These are phyloP conservation scores for Chondrilla cf. caribensis DNA, from an alignment of 37 sponge, comb jelly and placozoan genomes.

Conservation along the genomic window DNA sequence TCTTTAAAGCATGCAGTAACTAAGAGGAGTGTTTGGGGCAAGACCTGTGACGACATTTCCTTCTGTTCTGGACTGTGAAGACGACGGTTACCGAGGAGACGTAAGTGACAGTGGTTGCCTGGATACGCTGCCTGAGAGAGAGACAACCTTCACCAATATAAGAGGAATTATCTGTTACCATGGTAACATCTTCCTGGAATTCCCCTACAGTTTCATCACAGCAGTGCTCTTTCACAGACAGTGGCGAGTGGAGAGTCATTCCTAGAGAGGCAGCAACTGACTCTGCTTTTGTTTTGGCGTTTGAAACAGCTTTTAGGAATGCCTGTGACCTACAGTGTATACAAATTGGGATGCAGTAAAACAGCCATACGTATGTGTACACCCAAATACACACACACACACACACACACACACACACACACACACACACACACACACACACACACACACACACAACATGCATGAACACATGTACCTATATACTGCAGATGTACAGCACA, in stretches of 20 bases:
- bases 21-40: background rate
- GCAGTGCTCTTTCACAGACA: background rate
- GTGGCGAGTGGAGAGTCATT: background rate
- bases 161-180: background rate
- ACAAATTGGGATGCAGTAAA: background rate
- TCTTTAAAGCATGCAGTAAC: too few species aligned
- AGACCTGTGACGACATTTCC: background rate
- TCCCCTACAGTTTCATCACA: background rate
- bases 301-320: background rate
- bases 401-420: too few species aligned
- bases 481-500: too few species aligned
- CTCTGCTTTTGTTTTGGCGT: conserved; percentile 1
- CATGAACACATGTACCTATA: too few species aligned
- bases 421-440: too few species aligned
- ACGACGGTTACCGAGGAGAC: background rate
- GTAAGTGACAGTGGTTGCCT: background rate
- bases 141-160: background rate
- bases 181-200: background rate
- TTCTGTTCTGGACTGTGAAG: background rate
- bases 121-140: background rate
- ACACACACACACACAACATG: background rate
- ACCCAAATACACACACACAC: too few species aligned
- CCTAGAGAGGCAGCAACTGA: conserved; percentile 1
- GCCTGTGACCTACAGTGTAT: conserved; percentile 5
- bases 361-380: too few species aligned